phyloP scores from a whole-genome alignment of 1,140 invertebrate genomes.

The Cyphomyrmex costatus region DNA sequence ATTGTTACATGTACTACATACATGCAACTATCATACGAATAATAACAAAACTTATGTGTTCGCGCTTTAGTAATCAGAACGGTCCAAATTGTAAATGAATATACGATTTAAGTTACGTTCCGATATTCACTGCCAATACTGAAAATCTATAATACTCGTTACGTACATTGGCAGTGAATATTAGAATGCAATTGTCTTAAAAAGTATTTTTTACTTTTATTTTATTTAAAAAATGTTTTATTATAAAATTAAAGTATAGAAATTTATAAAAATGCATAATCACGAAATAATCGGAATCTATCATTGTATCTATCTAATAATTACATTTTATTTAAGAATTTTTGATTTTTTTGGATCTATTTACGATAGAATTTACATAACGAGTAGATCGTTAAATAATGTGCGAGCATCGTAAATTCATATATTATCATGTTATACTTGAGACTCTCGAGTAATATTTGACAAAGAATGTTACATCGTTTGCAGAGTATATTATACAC shows the following conservation, averaged over 20 bases:
- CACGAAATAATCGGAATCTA: background rate
- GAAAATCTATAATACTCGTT: too few species aligned
- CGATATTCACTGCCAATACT: too few species aligned
- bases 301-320: background rate
- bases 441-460: constrained; percentile 76
- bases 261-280: constrained; percentile 12
- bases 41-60: constrained; percentile 7
- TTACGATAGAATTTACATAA: background rate
- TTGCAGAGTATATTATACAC: constrained; percentile 62
- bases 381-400: background rate
- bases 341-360: background rate
- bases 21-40: constrained; percentile 28
- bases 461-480: constrained; percentile 72
- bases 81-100: background rate
- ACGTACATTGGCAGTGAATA: too few species aligned
- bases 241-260: background rate
- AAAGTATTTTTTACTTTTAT: background rate
- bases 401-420: constrained; percentile 58
- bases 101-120: background rate
- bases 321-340: constrained; percentile 4
- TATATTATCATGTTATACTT: constrained; percentile 71
- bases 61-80: constrained; percentile 14
- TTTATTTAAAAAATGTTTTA: background rate
- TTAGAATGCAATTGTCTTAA: background rate
- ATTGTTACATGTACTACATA: constrained; percentile 16